Base-by-base conservation (phyloP, 2,888 invertebrate species). In the Pseudoips prasinana region DNA sequence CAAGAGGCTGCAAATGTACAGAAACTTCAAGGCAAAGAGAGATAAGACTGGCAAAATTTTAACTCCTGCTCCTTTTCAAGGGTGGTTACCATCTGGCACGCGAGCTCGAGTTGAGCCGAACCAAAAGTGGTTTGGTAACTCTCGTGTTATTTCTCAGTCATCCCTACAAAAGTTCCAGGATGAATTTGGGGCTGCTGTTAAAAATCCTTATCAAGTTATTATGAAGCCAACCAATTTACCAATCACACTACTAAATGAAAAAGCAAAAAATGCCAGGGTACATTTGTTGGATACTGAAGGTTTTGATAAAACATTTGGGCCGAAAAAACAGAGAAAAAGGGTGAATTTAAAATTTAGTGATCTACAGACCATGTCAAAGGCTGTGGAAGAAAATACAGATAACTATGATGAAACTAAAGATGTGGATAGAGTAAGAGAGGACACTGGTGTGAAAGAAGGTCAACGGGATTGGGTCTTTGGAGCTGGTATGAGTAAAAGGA, bases 71-170 rank as follows among this genome's bases (percentile, higher is more conserved):
- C 98, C 99, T 0, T 99, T 97, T 76, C 99, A 99, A 92, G 95
- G 95, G 25, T 93, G 93, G 85, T 85, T 98, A 10, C 89, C 94
- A 7, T 94, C 98, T 18, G 99, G 99, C 10, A 94, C 96, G 1
- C 92, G 95, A 70, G 97, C 98, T 17, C 91, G 99, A 39, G 96
- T 99, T 0, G 99, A 98, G 81, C 99, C 99, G 1, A 98, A 96
- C 57, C 96, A 98, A 62, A 97, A 95, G 74, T 99, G 99, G 99
- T 99, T 99, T 80, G 98, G 98, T 8, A 99, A 99, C 75, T 98
- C 99, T 0, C 91, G 98, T 46, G 98, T 99, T 0, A 97, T 99
- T 53, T 95, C 97, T 0, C 99, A 99, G 82, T 94, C 91, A 64
- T 94, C 96, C 0, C 70, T 96, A 17, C 96, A 96, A 76, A 96